Conservation (phyloP, 2,113 vertebrate species). For the Galbula dea region DNA sequence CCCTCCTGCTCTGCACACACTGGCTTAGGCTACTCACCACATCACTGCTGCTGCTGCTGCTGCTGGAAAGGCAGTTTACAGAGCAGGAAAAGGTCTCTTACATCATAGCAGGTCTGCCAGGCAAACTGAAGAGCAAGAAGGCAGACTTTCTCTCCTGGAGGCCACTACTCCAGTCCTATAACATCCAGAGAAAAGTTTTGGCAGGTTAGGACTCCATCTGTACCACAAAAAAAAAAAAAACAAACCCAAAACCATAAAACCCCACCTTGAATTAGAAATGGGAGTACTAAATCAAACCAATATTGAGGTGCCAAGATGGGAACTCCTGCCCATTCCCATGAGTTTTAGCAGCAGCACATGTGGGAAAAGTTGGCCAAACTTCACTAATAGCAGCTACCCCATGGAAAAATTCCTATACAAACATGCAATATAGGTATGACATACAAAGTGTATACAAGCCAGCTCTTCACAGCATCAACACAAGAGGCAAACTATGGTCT, state of each 20-base stretch:
- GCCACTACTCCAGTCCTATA: not conserved
- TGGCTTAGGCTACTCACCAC: not conserved
- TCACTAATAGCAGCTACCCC: not conserved
- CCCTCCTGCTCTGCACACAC: not conserved
- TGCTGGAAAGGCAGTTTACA: not conserved
- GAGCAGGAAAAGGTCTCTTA: not conserved
- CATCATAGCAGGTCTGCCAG: not conserved
- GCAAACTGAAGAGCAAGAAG: not conserved
- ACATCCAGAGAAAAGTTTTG: not conserved
- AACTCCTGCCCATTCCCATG: not conserved
- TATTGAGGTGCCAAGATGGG: not conserved
- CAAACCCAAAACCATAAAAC: not conserved
- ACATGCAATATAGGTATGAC: accelerated
- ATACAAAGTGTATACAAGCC: not conserved
- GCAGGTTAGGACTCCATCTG: not conserved
- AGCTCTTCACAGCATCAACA: not conserved
- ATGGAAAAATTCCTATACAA: not conserved
- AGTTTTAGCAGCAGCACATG: not conserved
- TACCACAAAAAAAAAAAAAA: not conserved
- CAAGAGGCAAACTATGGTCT: not conserved
- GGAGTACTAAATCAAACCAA: not conserved
- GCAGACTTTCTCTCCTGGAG: not conserved
- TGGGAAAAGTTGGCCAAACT: not conserved
- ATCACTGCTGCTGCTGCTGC: not conserved
- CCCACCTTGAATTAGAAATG: not conserved